Base-by-base conservation (phyloP, 2,113 vertebrate species). In the Daubentonia madagascariensis region DNA sequence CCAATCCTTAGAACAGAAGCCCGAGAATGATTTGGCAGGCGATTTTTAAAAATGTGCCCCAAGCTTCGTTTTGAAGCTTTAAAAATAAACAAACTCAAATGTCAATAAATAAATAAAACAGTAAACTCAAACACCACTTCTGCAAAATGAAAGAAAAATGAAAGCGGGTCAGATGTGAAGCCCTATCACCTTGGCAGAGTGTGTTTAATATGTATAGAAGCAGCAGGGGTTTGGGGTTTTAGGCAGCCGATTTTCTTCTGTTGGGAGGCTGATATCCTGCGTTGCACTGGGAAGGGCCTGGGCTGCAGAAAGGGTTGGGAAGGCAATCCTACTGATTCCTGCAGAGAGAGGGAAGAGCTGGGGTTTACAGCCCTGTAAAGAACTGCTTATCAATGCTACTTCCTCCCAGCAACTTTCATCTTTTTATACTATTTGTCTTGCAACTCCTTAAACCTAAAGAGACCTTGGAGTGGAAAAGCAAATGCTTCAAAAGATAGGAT, bases 391-490 rank as follows among this genome's bases (percentile, higher is more conserved):
- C 98, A 97, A 95, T 43, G 72, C 97, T 95, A 98, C 98, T 99
- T 99, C 98, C 98, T 99, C 97, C 96, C 92, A 94, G 76, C 96
- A 94, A 98, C 99, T 98, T 98, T 99, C 98, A 98, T 98, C 98
- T 99, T 98, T 98, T 98, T 98, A 98, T 98, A 97, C 92, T 99
- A 98, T 99, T 99, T 99, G 85, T 98, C 98, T 98, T 98, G 95
- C 96, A 98, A 97, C 98, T 98, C 98, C 98, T 99, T 99, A 98
- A 98, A 98, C 97, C 98, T 98, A 94, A 96, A 98, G 98, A 98
- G 98, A 98, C 98, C 43, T 94, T 93, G 91, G 89, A 97, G 89
- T 96, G 35, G 78, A 86, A 97, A 97, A 92, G 87, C 61, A 73
- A 86, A 94, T 89, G 96, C 92, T 91, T 93, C 61, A 7, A n/a